These are phyloP conservation scores for Asteroscopus sphinx DNA, from an alignment of 2,888 invertebrate species.

Conservation along the genomic window DNA sequence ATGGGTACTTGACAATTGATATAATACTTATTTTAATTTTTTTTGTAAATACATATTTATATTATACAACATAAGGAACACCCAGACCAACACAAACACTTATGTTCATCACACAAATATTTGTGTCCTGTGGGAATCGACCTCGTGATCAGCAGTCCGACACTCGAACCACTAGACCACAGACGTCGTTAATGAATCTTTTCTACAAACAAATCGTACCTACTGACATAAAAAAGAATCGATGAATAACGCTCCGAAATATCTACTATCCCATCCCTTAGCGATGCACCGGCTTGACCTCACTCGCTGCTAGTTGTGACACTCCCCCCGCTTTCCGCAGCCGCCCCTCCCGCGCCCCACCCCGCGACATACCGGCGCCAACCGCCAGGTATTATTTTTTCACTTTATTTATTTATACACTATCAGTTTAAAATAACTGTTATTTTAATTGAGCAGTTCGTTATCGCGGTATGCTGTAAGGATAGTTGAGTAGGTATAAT, in stretches of 20 bases:
- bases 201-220: not conserved
- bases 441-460: constrained; percentile 40
- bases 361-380: constrained; percentile 82
- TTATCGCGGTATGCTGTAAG: constrained; percentile 19
- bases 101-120: no score
- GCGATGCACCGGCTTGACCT: constrained; percentile 82
- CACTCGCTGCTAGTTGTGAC: constrained; percentile 69
- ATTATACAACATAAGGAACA: no score
- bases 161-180: not conserved
- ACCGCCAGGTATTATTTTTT: constrained; percentile 68
- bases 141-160: no score
- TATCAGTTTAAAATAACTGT: constrained; percentile 51
- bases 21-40: no score
- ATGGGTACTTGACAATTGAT: no score
- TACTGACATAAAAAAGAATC: not conserved
- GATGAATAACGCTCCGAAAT: constrained; percentile 5
- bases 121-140: no score
- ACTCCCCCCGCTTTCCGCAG: constrained; percentile 57
- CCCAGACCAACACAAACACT: no score
- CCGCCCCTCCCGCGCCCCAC: constrained; percentile 54
- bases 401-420: constrained; percentile 53
- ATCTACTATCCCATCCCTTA: constrained; percentile 59
- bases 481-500: not conserved
- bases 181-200: no score
- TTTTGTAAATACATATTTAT: no score